phyloP scores from a whole-genome alignment of 2,113 vertebrate genomes.

The Macaca mulatta region DNA sequence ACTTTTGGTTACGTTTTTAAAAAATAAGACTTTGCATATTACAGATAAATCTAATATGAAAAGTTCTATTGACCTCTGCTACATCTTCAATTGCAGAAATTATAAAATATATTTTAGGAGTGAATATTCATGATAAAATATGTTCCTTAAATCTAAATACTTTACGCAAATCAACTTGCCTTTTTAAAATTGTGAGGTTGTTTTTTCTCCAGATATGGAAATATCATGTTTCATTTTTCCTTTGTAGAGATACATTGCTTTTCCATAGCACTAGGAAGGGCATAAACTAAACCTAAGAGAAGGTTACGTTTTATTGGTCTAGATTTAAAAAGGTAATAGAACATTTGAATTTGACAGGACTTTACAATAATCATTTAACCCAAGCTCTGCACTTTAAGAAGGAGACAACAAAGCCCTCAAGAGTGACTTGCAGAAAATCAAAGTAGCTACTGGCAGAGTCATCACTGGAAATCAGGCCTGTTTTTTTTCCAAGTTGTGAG shows the following conservation, averaged over 20 bases:
- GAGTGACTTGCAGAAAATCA: background rate
- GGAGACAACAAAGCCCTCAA: background rate
- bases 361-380: background rate
- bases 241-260: background rate
- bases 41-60: background rate
- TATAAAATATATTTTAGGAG: background rate
- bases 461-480: background rate
- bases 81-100: background rate
- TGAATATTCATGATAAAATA: conserved; percentile 18
- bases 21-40: background rate
- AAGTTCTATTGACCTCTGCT: background rate
- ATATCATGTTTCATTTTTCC: background rate
- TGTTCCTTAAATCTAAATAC: background rate
- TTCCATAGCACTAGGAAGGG: background rate
- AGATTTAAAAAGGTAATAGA: background rate
- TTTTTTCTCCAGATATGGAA: background rate
- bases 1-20: background rate
- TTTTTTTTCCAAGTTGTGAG: background rate
- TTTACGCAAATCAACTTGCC: background rate
- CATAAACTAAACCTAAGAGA: background rate
- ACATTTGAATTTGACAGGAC: background rate
- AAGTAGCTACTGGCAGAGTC: background rate
- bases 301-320: background rate
- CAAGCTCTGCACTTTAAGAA: background rate
- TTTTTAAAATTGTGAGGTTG: background rate